These are phyloP conservation scores for Mesochorus sp. DNA, from an alignment of 2,888 invertebrate species.

Conservation along the genomic window DNA sequence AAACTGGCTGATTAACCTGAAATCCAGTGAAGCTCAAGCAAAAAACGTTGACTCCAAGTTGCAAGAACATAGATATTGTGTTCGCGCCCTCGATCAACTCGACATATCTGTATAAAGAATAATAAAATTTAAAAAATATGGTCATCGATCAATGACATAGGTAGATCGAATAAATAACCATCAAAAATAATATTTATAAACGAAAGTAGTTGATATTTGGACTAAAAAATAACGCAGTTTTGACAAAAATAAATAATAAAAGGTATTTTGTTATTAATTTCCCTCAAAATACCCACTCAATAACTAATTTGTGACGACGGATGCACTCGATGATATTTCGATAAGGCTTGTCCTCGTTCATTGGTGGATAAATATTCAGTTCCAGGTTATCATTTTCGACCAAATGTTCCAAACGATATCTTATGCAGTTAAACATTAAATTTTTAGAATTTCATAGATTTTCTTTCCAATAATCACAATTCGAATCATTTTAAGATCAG, in stretches of 20 bases:
- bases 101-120: slow-evolving; percentile 65
- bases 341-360: slow-evolving; percentile 60
- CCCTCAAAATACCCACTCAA: slow-evolving; percentile 52
- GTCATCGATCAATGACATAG: not conserved
- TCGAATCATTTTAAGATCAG: not conserved
- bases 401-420: slow-evolving; percentile 66
- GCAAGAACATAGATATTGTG: slow-evolving; percentile 67
- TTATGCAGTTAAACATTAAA: too few species aligned
- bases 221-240: not conserved
- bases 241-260: not conserved
- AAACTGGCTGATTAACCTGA: slow-evolving; percentile 64
- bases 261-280: not conserved
- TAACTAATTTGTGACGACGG: slow-evolving; percentile 58
- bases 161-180: not conserved
- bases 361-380: slow-evolving; percentile 56
- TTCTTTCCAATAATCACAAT: not conserved
- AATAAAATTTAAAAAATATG: not conserved
- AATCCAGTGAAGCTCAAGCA: slow-evolving; percentile 71
- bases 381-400: slow-evolving; percentile 57
- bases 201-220: not conserved
- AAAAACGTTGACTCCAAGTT: slow-evolving; percentile 69
- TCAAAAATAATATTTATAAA: not conserved
- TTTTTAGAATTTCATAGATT: too few species aligned
- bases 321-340: slow-evolving; percentile 63
- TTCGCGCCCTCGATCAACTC: slow-evolving; percentile 65